phyloP scores from a whole-genome alignment of 2,888 invertebrate genomes.

The Xylocampa areola region DNA sequence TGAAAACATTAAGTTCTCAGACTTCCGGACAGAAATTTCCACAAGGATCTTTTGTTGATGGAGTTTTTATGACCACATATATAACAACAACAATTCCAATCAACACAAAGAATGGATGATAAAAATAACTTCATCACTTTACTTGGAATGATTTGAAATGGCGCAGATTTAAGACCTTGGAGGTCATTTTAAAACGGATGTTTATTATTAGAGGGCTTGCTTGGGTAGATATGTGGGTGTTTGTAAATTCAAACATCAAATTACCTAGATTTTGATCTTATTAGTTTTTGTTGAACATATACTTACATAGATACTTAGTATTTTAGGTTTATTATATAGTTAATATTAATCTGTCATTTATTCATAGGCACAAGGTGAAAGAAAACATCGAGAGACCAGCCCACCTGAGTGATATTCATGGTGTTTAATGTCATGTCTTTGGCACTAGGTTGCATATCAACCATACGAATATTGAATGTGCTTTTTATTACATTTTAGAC shows the following conservation, averaged over 20 bases:
- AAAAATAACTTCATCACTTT: constrained; percentile 26
- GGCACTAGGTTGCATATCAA: no score
- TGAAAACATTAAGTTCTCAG: constrained; percentile 16
- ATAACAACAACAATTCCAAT: constrained; percentile 29
- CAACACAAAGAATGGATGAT: constrained; percentile 28
- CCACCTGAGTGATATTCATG: no score
- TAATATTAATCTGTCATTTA: no score
- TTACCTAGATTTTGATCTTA: constrained; percentile 33
- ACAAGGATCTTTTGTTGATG: constrained; percentile 19
- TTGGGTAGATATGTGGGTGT: constrained; percentile 13
- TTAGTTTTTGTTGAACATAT: constrained; percentile 6
- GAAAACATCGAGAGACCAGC: no score
- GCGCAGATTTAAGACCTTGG: constrained; percentile 25
- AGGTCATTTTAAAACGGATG: constrained; percentile 22
- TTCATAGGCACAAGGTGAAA: no score
- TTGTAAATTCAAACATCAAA: constrained; percentile 15
- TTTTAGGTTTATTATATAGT: no score
- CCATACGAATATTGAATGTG: no score
- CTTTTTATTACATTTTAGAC: no score
- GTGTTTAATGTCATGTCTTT: no score
- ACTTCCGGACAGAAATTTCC: constrained; percentile 42
- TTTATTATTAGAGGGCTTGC: constrained; percentile 30
- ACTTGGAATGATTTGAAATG: constrained; percentile 34
- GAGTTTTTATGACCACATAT: constrained; percentile 21
- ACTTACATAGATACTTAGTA: not conserved